Evolutionary conservation across 2,888 invertebrate genomes (phyloP).

Genomic region (Troglohyphantes excavatus): DNA sequence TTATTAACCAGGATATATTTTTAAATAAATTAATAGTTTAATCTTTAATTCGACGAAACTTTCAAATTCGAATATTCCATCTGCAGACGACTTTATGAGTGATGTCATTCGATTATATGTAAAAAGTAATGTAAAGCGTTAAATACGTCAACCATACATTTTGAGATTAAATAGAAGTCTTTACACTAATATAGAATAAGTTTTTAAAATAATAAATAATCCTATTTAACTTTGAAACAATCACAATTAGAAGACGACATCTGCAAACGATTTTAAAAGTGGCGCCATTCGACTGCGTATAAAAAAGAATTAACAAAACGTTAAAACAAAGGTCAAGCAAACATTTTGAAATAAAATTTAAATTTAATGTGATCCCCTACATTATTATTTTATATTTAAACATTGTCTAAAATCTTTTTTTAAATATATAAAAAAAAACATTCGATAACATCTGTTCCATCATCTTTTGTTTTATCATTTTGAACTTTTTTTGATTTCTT

Average conservation of each 20-base stretch:
- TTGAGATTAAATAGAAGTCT: conserved; percentile 51
- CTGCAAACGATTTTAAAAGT: conserved; percentile 9
- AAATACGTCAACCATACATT: conserved; percentile 19
- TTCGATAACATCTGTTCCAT: no score
- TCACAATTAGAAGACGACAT: conserved; percentile 3
- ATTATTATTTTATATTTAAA: no score
- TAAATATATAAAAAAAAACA: no score
- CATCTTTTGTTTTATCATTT: not conserved
- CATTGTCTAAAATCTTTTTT: no score
- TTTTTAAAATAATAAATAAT: no score
- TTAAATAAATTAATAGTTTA: no score
- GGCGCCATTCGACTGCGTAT: no score
- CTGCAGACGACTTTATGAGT: conserved; percentile 5
- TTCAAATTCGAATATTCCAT: conserved; percentile 11
- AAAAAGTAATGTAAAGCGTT: conserved; percentile 36
- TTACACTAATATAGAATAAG: no score
- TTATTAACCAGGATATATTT: no score
- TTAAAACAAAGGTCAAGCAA: conserved; percentile 19
- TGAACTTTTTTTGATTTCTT: not conserved
- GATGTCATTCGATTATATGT: no score
- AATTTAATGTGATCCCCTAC: not conserved
- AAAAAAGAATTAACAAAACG: conserved; percentile 25
- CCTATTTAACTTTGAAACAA: no score
- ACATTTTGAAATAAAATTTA: conserved; percentile 44
- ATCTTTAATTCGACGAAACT: no score